Base-by-base conservation (phyloP, 1,140 invertebrate genomes). In the Sarcophaga peregrina region DNA sequence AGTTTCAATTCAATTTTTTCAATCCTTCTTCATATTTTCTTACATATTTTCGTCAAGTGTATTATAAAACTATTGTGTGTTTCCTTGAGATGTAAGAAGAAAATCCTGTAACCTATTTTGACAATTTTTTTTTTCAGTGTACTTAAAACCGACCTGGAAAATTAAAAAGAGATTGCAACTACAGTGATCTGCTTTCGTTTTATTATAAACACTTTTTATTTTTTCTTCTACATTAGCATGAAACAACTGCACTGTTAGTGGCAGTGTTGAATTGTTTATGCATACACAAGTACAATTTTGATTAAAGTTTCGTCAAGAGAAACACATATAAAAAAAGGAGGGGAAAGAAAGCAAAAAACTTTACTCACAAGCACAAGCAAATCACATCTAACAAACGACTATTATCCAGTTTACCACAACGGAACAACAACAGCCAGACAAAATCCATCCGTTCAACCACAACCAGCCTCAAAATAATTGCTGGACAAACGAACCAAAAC, bases 141-240 rank as follows among this genome's bases (percentile, higher is more conserved):
- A 37, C 25, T 37, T 37, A 37, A 37, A 37, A 37, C 25, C 25
- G 4, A 68, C 62, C 20, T 25, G n/a, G 2, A 68, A 68, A 17
- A 68, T 20, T 68, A 25, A 20, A n/a, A 58, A 13, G 15, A n/a
- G 6, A n/a, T 11, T 58, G 54, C 62, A 20, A 68, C 62, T 20
- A 68, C 62, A 20, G 20, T 68, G 62, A 68, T 68, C 62, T 68
- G 62, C 62, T 68, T 68, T 68, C 62, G 6, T 68, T 68, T 68
- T 68, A 10, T 52, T 52, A 10, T 5, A 9, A 52, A 52, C 50
- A 52, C 13, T 52, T 52, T 52, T 52, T 10, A 52, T 13, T 13
- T 10, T 10, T 10, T 52, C 50, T 10, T 52, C 50, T 10, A 52
- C 50, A 52, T 68, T 68, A 68, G 54, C 54, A 58, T 58, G n/a